phyloP scores from a whole-genome alignment of 2,888 invertebrate species.

The Onthophagus sagittarius region DNA sequence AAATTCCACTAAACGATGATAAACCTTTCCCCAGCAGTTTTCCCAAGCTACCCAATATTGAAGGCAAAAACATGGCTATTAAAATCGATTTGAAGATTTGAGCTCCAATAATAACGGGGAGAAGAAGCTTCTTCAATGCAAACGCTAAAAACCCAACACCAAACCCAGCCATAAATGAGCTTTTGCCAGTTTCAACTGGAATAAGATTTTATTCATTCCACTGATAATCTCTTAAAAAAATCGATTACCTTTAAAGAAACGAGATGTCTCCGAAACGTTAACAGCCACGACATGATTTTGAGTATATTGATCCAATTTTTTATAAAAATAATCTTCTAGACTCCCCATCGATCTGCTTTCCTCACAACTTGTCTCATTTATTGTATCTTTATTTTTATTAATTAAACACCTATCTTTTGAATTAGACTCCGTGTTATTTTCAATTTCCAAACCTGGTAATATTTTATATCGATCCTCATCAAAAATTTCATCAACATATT shows the following conservation, averaged over 20 bases:
- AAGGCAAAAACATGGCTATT: slow-evolving; percentile 80
- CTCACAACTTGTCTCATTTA: slow-evolving; percentile 35
- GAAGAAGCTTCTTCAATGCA: slow-evolving; percentile 77
- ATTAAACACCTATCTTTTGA: slow-evolving; percentile 19
- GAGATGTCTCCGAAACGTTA: slow-evolving; percentile 63
- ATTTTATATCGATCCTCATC: slow-evolving; percentile 47
- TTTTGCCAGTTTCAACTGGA: slow-evolving; percentile 49
- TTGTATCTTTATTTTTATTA: background rate
- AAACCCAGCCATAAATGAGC: slow-evolving; percentile 61
- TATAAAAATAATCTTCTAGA: slow-evolving; percentile 55
- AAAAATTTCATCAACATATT: slow-evolving; percentile 56
- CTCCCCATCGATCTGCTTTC: slow-evolving; percentile 48
- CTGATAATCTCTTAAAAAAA: slow-evolving; percentile 6
- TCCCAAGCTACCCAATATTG: slow-evolving; percentile 76
- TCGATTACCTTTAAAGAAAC: slow-evolving; percentile 57
- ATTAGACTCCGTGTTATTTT: slow-evolving; percentile 24
- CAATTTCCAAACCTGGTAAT: slow-evolving; percentile 28
- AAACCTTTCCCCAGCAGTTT: slow-evolving; percentile 79
- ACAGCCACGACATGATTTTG: slow-evolving; percentile 62
- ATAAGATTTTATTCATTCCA: slow-evolving; percentile 6
- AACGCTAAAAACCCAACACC: slow-evolving; percentile 68
- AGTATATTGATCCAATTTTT: slow-evolving; percentile 58
- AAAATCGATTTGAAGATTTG: slow-evolving; percentile 80
- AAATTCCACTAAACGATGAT: slow-evolving; percentile 57
- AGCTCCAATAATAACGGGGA: slow-evolving; percentile 77